Percentiles rank a stretch among this genome's conserved stretches.
Evolutionary conservation across 1,140 invertebrate species (phyloP).

Genomic region (Hyles vespertilio): DNA sequence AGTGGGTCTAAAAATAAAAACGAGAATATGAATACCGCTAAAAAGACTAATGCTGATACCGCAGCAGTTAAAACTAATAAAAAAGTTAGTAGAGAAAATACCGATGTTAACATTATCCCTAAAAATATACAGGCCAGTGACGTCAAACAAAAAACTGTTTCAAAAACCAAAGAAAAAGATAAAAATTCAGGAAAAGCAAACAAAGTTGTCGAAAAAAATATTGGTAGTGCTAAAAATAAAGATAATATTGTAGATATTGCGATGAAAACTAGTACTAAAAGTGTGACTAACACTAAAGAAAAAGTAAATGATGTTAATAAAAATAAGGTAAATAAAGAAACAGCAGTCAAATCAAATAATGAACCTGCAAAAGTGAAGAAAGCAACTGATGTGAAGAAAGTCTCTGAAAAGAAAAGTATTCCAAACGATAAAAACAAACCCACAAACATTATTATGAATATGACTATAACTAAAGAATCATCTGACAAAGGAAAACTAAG

Average conservation of each 20-base stretch:
- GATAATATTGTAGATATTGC: not conserved
- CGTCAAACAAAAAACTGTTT: not conserved
- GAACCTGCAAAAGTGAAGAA: not conserved
- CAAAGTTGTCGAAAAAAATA: not conserved
- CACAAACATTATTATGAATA: not conserved
- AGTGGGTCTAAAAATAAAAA: constrained; percentile 5
- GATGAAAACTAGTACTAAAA: not conserved
- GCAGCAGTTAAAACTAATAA: constrained; percentile 6
- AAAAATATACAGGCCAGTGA: not conserved
- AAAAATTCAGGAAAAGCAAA: not conserved
- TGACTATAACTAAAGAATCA: constrained; percentile 1
- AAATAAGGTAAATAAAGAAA: not conserved
- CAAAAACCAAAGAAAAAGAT: not conserved
- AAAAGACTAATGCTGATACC: constrained; percentile 9
- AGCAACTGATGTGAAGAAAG: not conserved
- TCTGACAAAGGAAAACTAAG: not conserved
- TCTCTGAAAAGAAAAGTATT: not conserved
- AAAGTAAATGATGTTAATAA: not conserved
- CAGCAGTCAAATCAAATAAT: not conserved
- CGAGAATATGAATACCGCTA: not conserved
- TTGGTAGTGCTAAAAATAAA: not conserved
- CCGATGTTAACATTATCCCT: not conserved
- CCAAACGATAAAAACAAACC: not conserved
- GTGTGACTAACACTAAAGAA: not conserved
- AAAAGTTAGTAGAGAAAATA: constrained; percentile 4